Percentiles rank a stretch among this genome's conserved stretches.
phyloP scores from a whole-genome alignment of 2,888 invertebrate species.

The Orgyia antiqua region DNA sequence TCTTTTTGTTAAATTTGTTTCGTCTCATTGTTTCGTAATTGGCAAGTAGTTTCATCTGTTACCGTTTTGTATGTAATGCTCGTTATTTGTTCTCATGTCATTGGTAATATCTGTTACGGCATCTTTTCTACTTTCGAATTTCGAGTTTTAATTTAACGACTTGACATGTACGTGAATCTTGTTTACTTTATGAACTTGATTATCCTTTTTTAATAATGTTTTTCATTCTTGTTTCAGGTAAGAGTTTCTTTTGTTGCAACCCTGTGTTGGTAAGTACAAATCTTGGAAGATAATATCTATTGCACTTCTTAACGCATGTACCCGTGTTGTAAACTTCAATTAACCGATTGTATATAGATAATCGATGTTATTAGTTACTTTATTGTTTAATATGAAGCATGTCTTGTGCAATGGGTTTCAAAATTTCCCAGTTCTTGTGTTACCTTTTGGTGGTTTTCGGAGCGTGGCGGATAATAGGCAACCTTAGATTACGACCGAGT shows the following conservation, averaged over 20 bases:
- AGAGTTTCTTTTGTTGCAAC: conserved; percentile 28
- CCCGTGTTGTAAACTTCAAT: conserved; percentile 68
- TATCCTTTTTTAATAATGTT: conserved; percentile 26
- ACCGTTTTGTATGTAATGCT: conserved; percentile 49
- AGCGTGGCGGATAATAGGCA: conserved; percentile 76
- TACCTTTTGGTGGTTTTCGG: conserved; percentile 76
- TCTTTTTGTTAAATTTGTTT: conserved; percentile 62
- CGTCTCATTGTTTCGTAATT: conserved; percentile 68
- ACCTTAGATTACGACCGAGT: conserved; percentile 73
- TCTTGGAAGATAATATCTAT: conserved; percentile 28
- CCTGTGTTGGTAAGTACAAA: conserved; percentile 42
- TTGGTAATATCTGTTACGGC: conserved; percentile 56
- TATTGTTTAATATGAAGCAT: conserved; percentile 72
- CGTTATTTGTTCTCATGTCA: conserved; percentile 54
- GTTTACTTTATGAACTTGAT: conserved; percentile 47
- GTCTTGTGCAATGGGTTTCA: conserved; percentile 71
- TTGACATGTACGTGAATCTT: conserved; percentile 35
- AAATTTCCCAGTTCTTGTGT: conserved; percentile 70
- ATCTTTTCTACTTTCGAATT: conserved; percentile 42
- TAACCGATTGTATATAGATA: conserved; percentile 70
- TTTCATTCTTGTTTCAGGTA: conserved; percentile 63
- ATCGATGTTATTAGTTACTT: conserved; percentile 66
- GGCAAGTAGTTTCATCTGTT: conserved; percentile 41
- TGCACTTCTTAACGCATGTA: conserved; percentile 23
- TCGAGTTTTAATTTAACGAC: conserved; percentile 25